Conservation (phyloP, 1,140 invertebrate species). For the Aphelenchoides avenae region DNA sequence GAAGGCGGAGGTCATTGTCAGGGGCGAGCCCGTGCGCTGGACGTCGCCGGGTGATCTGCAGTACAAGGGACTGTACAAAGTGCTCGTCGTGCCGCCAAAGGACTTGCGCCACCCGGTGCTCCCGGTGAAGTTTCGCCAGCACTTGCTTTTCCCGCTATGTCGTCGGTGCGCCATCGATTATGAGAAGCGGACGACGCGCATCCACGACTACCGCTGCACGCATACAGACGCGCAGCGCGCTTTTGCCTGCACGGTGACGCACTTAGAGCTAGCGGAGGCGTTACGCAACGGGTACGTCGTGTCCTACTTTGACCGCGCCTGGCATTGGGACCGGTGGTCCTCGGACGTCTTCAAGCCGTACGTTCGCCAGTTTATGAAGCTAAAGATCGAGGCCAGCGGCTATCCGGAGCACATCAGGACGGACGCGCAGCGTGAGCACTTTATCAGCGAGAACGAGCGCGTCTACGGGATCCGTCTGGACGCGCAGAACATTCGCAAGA, state of each 20-base stretch:
- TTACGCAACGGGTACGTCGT: conserved; percentile 1
- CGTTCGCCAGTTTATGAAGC: not conserved
- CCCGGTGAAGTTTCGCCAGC: conserved; percentile 1
- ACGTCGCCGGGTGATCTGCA: not conserved
- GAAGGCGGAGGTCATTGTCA: not conserved
- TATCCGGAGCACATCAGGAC: not conserved
- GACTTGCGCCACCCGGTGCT: not conserved
- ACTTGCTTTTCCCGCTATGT: not conserved
- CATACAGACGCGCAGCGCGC: conserved; percentile 1
- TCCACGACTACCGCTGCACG: not conserved
- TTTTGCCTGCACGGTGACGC: conserved; percentile 1
- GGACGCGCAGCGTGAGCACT: not conserved
- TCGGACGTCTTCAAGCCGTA: not conserved
- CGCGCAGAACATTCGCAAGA: not conserved
- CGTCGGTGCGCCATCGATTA: not conserved
- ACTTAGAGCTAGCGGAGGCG: conserved; percentile 1
- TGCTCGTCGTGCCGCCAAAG: conserved; percentile 1
- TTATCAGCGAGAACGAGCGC: conserved; percentile 2
- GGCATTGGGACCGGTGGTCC: not conserved
- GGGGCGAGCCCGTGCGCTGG: conserved; percentile 3
- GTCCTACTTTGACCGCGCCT: not conserved
- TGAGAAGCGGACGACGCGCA: not conserved
- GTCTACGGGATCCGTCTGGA: not conserved
- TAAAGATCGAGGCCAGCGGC: conserved; percentile 10
- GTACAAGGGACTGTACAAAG: not conserved